phyloP scores from a whole-genome alignment of 2,797 vertebrate genomes.

The Pangasius mekongensis region DNA sequence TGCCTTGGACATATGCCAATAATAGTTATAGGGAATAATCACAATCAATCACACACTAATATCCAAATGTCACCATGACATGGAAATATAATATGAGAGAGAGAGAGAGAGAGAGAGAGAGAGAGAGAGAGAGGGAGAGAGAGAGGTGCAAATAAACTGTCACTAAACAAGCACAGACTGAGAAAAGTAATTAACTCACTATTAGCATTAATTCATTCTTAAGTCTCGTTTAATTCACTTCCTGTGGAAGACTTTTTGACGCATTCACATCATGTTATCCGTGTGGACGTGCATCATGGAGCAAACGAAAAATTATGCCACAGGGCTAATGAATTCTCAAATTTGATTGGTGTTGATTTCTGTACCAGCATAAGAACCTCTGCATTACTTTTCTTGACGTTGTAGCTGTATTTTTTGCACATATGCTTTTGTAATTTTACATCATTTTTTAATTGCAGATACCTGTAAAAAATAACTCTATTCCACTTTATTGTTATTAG shows the following conservation, averaged over 20 bases:
- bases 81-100: not conserved
- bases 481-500: too few species aligned
- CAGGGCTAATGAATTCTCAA: not conserved
- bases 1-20: not conserved
- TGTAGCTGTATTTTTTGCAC: too few species aligned
- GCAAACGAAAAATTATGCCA: not conserved
- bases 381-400: too few species aligned
- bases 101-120: not conserved
- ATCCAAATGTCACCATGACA: not conserved
- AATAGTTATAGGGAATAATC: not conserved
- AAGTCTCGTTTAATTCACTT: not conserved
- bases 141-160: not conserved
- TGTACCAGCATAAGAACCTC: too few species aligned
- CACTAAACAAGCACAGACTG: not conserved
- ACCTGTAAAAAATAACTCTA: too few species aligned
- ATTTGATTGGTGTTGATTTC: not conserved
- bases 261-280: not conserved
- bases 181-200: constrained; percentile 9
- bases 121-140: not conserved
- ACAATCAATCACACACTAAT: not conserved
- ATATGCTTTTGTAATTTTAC: too few species aligned
- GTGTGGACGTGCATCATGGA: not conserved
- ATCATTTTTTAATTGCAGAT: too few species aligned
- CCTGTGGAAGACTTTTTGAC: not conserved
- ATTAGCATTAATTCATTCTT: not conserved